phyloP scores from a whole-genome alignment of 2,888 invertebrate species.

The Cheilosia soror region DNA sequence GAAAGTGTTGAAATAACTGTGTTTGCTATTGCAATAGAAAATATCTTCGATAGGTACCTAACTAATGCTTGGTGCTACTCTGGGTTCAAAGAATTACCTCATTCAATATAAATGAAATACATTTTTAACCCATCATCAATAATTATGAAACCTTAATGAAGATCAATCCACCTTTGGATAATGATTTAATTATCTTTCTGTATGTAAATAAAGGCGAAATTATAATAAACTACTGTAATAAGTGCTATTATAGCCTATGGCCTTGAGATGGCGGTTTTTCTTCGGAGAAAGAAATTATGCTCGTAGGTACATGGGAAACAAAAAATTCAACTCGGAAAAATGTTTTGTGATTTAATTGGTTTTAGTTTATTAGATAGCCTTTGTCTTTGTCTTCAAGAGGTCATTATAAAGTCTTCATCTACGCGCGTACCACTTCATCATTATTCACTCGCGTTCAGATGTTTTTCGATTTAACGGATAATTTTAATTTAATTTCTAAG shows the following conservation, averaged over 20 bases:
- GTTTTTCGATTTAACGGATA: background rate
- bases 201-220: slow-evolving; percentile 18
- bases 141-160: background rate
- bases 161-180: background rate
- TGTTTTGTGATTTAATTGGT: slow-evolving; percentile 20
- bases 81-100: background rate
- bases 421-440: background rate
- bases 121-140: background rate
- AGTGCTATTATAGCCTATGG: slow-evolving; percentile 21
- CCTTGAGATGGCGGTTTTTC: slow-evolving; percentile 20
- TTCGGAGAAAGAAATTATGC: background rate
- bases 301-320: background rate
- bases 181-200: slow-evolving; percentile 1
- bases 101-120: background rate
- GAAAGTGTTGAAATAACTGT: slow-evolving; percentile 53
- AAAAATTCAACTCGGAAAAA: background rate
- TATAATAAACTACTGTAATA: slow-evolving; percentile 22
- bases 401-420: slow-evolving; percentile 14
- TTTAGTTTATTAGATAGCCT: slow-evolving; percentile 19
- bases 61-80: background rate
- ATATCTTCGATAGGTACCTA: background rate
- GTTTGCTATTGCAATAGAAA: slow-evolving; percentile 21
- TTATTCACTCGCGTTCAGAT: background rate
- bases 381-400: slow-evolving; percentile 22
- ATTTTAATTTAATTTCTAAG: background rate